phyloP scores from a whole-genome alignment of 2,888 invertebrate species.

The Rhaphigaster nebulosa region DNA sequence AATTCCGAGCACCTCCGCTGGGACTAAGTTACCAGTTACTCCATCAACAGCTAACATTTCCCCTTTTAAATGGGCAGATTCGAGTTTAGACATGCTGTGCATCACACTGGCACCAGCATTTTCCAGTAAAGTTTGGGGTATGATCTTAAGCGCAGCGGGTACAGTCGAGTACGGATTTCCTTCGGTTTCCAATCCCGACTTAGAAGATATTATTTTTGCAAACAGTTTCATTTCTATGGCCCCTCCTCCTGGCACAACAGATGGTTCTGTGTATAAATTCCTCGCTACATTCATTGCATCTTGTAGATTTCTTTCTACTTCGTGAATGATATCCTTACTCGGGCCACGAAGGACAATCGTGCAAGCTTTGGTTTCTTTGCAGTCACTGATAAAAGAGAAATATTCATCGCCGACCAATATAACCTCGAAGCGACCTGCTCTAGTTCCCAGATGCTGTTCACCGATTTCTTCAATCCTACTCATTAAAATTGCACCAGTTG shows the following conservation, averaged over 20 bases:
- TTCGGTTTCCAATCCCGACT: conserved; percentile 71
- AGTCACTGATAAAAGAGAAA: conserved; percentile 93
- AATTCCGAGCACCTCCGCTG: conserved; percentile 89
- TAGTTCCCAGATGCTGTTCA: conserved; percentile 93
- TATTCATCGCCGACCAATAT: conserved; percentile 93
- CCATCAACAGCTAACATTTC: conserved; percentile 84
- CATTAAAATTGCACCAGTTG: conserved; percentile 95
- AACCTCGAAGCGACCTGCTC: conserved; percentile 96
- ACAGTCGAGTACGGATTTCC: conserved; percentile 89
- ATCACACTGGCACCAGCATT: conserved; percentile 99
- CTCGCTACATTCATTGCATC: conserved; percentile 97
- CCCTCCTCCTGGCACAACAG: conserved; percentile 93
- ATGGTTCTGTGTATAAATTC: conserved; percentile 85
- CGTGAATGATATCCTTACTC: conserved; percentile 96
- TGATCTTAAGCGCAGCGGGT: conserved; percentile 94
- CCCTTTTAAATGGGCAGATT: conserved; percentile 88
- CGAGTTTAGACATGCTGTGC: conserved; percentile 91
- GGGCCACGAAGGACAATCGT: conserved; percentile 97
- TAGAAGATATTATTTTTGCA: conserved; percentile 21
- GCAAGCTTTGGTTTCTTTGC: conserved; percentile 97
- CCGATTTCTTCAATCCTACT: conserved; percentile 96
- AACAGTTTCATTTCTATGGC: conserved; percentile 92
- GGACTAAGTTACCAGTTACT: conserved; percentile 90
- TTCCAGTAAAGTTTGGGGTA: conserved; percentile 96
- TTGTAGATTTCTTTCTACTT: conserved; percentile 85